phyloP scores from a whole-genome alignment of 2,797 vertebrate genomes.

The Tauraco hartlaubi region DNA sequence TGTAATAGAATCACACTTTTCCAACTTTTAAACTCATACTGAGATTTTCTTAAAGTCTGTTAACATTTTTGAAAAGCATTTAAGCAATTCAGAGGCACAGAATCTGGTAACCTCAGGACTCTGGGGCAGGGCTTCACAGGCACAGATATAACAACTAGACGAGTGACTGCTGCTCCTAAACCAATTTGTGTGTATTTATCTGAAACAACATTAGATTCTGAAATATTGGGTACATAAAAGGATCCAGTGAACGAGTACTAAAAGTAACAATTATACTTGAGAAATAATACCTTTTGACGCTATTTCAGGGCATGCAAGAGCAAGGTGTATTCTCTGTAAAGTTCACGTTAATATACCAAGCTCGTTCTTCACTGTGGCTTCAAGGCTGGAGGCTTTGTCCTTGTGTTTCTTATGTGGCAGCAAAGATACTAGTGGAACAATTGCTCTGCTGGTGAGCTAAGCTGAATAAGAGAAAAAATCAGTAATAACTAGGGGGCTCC shows the following conservation, averaged over 20 bases:
- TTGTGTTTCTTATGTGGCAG: neutral
- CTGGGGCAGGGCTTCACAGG: neutral
- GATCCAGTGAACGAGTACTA: neutral
- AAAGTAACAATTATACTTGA: constrained; percentile 1
- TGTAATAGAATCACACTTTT: neutral
- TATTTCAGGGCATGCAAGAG: neutral
- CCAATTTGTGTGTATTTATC: neutral
- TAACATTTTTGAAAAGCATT: neutral
- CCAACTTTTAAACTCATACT: neutral
- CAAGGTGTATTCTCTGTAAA: neutral
- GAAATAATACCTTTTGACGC: neutral
- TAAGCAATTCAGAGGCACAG: neutral
- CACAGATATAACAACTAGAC: neutral
- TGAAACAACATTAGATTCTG: neutral
- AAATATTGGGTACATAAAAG: neutral
- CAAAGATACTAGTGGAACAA: neutral
- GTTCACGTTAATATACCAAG: neutral
- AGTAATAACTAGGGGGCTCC: constrained; percentile 30
- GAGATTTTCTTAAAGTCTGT: neutral
- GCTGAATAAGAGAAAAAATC: constrained; percentile 5
- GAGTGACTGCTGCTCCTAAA: neutral
- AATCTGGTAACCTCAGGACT: neutral
- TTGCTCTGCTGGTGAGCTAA: constrained; percentile 19
- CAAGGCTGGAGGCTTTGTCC: neutral
- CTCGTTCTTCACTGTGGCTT: neutral